Base-by-base conservation (phyloP, 35 echinoderm and acorn worm genomes). In the Heliocidaris tuberculata region DNA sequence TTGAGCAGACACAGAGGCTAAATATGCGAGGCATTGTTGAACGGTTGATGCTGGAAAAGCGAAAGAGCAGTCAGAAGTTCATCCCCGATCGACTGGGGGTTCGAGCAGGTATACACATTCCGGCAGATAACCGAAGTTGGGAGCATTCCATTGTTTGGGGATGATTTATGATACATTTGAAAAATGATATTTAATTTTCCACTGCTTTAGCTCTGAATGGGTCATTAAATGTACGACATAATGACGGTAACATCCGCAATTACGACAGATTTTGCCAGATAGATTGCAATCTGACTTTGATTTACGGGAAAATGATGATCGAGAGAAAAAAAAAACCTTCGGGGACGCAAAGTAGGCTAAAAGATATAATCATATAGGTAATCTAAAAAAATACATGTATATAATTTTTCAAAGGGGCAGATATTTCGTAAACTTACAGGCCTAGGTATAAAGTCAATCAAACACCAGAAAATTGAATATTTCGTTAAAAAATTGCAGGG, bases 181-280 rank as follows among this genome's bases (percentile, higher is more conserved):
- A 78, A 78, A 70, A 78, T 21, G 21, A 78, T 78, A 78, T n/a
- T 78, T 78, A 78, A 78, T 78, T 78, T 78, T 78, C 65, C 65
- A 78, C 65, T 78, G 19, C 65, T 78, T 78, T 78, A 78, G 27
- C 65, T 19, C 65, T 78, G 65, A 78, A 78, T 78, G 17, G 65
- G 65, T n/a, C 65, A 78, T 78, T 78, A 78, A 78, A 78, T 78
- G 65, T n/a, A 7, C 65, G 21, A 78, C 65, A 78, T 78, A 78
- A 78, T 78, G 65, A n/a, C 19, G 65, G 65, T 78, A 78, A 78
- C 65, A 78, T 78, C 65, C 65, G 65, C 65, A 78, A 29, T 78
- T 78, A 78, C 65, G 65, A 21, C 65, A 78, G 65, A 78, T 78
- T 78, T 78, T 78, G 65, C 65, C 4, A 78, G 65, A 78, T 78